phyloP scores from a whole-genome alignment of 2,888 invertebrate species.

The Cynaeus angustus region DNA sequence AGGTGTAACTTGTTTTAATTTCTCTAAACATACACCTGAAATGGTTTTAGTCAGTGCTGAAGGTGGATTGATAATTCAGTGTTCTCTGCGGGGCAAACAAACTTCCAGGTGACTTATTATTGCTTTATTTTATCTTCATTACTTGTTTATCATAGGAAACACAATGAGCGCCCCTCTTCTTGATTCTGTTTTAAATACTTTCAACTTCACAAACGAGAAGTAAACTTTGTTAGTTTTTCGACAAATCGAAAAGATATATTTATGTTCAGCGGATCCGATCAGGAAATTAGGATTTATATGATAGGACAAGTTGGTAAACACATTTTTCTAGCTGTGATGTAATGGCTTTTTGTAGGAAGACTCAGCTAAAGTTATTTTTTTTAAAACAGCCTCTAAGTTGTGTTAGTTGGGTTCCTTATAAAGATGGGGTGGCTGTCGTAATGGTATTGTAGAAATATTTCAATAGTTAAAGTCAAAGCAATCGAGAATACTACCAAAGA shows the following conservation, averaged over 20 bases:
- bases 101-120: slow-evolving; percentile 53
- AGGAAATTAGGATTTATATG: slow-evolving; percentile 68
- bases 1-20: slow-evolving; percentile 69
- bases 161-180: slow-evolving; percentile 61
- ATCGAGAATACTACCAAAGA: slow-evolving; percentile 58
- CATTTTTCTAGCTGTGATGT: slow-evolving; percentile 14
- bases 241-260: slow-evolving; percentile 69
- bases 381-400: slow-evolving; percentile 60
- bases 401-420: slow-evolving; percentile 65
- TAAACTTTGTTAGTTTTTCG: slow-evolving; percentile 66
- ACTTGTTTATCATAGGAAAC: slow-evolving; percentile 54
- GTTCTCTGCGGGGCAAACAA: slow-evolving; percentile 67
- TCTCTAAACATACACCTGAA: slow-evolving; percentile 67
- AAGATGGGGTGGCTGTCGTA: slow-evolving; percentile 68
- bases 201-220: slow-evolving; percentile 68
- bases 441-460: slow-evolving; percentile 65
- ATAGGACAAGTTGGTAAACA: slow-evolving; percentile 65
- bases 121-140: not conserved
- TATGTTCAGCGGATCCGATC: slow-evolving; percentile 67
- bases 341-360: slow-evolving; percentile 64
- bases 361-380: slow-evolving; percentile 68
- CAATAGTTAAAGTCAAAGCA: slow-evolving; percentile 63
- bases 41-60: slow-evolving; percentile 70
- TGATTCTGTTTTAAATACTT: slow-evolving; percentile 70
- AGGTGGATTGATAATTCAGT: slow-evolving; percentile 69